Evolutionary conservation across 1,140 invertebrate species (phyloP).

Genomic region (Aporrectodea caliginosa): DNA sequence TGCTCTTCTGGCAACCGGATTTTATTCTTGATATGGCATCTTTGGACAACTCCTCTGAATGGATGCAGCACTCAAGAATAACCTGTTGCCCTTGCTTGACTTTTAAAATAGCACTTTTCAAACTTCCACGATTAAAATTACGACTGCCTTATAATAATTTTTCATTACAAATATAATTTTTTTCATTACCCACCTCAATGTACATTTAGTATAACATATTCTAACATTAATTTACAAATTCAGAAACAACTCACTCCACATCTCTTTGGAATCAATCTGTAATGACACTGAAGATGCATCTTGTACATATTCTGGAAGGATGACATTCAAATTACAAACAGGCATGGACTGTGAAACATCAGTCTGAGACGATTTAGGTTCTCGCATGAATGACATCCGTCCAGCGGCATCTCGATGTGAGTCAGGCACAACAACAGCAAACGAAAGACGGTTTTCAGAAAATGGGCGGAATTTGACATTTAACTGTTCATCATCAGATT

Average conservation of each 20-base stretch:
- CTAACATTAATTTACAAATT: too few relatives aligned
- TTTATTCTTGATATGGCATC: too few relatives aligned
- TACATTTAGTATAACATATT: too few relatives aligned
- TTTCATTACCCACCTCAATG: too few relatives aligned
- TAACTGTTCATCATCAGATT: slow-evolving; percentile 93
- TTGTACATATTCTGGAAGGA: slow-evolving; percentile 64
- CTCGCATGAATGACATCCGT: slow-evolving; percentile 92
- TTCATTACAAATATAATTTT: too few relatives aligned
- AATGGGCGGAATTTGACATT: slow-evolving; percentile 93
- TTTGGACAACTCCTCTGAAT: too few relatives aligned
- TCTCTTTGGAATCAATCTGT: slow-evolving; percentile 10
- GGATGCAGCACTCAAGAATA: too few relatives aligned
- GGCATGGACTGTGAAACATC: slow-evolving; percentile 83
- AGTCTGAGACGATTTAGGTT: slow-evolving; percentile 77
- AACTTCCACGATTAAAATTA: too few relatives aligned
- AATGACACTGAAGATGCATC: not conserved
- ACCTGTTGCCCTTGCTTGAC: too few relatives aligned
- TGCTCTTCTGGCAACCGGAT: too few relatives aligned
- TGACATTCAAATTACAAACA: slow-evolving; percentile 93
- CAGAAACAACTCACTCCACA: slow-evolving; percentile 4
- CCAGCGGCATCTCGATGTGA: slow-evolving; percentile 86
- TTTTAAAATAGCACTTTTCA: too few relatives aligned
- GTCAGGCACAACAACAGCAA: slow-evolving; percentile 88
- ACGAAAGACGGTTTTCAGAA: slow-evolving; percentile 91
- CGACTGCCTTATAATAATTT: too few relatives aligned